A percentile compares a stretch with the other conserved stretches of the same genome.
These are phyloP conservation scores for Stictocephala bisonia DNA, from an alignment of 2,888 invertebrate genomes.

Conservation along the genomic window DNA sequence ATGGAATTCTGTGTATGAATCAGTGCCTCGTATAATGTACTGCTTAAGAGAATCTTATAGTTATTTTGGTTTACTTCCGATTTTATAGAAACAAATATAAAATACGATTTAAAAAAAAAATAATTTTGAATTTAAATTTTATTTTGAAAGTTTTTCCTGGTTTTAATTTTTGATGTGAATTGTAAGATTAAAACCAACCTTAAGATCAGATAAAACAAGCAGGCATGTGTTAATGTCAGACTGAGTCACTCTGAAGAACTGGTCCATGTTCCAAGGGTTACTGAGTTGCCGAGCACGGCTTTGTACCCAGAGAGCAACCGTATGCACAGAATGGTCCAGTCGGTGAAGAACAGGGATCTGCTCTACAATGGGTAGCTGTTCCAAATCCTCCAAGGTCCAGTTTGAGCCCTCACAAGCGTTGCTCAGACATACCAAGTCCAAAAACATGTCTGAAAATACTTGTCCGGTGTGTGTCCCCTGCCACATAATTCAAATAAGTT, in stretches of 20 bases:
- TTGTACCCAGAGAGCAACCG: conserved; percentile 81
- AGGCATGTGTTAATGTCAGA: conserved; percentile 64
- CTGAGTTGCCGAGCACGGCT: conserved; percentile 78
- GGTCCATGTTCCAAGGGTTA: conserved; percentile 79
- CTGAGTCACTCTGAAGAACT: conserved; percentile 71
- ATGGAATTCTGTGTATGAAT: too few species aligned
- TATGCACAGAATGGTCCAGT: conserved; percentile 72
- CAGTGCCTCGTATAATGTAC: too few species aligned
- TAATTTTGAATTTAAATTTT: too few species aligned
- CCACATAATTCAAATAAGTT: too few species aligned
- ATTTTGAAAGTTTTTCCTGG: too few species aligned
- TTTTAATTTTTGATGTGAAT: not conserved
- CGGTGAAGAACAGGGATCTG: conserved; percentile 83
- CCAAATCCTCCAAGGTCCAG: conserved; percentile 74
- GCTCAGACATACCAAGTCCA: conserved; percentile 76
- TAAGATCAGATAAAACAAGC: conserved; percentile 63
- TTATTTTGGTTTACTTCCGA: too few species aligned
- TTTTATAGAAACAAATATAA: too few species aligned
- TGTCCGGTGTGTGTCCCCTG: conserved; percentile 71
- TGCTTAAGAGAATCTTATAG: too few species aligned
- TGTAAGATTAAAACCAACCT: conserved; percentile 58
- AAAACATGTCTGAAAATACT: conserved; percentile 74
- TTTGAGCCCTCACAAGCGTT: conserved; percentile 83
- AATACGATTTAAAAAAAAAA: too few species aligned
- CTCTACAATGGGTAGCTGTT: conserved; percentile 77